Base-by-base conservation (phyloP, 1,140 invertebrate genomes). In the Macrobrachium nipponense region DNA sequence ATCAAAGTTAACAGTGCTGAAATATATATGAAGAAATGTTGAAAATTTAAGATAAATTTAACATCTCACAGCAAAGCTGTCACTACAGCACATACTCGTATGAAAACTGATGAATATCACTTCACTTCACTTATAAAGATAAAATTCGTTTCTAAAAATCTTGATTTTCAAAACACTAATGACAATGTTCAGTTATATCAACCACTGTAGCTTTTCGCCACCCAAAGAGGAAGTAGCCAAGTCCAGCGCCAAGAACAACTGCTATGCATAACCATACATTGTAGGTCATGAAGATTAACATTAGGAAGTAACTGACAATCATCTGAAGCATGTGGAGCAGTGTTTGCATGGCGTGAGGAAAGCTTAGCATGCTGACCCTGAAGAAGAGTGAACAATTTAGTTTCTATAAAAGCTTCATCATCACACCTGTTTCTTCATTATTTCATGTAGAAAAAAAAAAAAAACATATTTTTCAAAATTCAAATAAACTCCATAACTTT, bases 271-370 rank as follows among this genome's bases (percentile, higher is more conserved):
- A 93, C 96, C 96, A 99, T 23, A 96, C 94, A 91, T 99, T 99
- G 93, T 98, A 99, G 0, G 97, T 99, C 98, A 99, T 99, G 92
- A 99, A 98, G 83, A 99, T 95, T 91, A 99, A 92, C 98, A 99
- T 99, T 23, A 99, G 94, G 89, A 97, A 94, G 91, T 99, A 99
- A 23, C 96, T 97, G 51, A 98, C 91, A 5, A 96, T 94, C 77
- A 98, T 87, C 91, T 99, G 98, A 0, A 98, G 87, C 82, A 98
- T 93, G 91, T 99, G 97, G 10, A 99, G 93, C 14, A 95, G 89
- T 2, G 97, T 98, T 92, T 99, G 97, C 59, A 95, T 92, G n/a
- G 95, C 90, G 91, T 98, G 97, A 87, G 94, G 94, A 86, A 91
- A 91, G 73, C 95, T 97, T 73, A 96, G 90, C 95, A 97, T 96